A percentile compares a stretch with the other conserved stretches of the same genome.
These are phyloP conservation scores for Colletes collaris DNA, from an alignment of 2,888 invertebrate species.

Conservation along the genomic window DNA sequence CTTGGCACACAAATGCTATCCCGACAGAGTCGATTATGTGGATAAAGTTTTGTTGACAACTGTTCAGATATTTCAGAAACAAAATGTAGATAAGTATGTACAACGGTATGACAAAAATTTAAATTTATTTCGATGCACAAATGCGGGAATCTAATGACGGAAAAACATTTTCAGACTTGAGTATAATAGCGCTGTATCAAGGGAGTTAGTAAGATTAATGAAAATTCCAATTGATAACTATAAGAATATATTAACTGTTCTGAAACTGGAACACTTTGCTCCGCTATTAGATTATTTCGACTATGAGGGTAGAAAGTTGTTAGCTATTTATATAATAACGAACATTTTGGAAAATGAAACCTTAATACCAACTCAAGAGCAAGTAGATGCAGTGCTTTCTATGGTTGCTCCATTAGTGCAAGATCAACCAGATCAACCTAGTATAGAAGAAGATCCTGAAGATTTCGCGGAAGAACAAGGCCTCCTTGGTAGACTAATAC, in stretches of 20 bases:
- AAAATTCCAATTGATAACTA: constrained; percentile 98
- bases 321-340: constrained; percentile 94
- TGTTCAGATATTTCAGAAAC: constrained; percentile 93
- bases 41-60: constrained; percentile 97
- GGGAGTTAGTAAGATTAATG: constrained; percentile 95
- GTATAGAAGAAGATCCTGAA: constrained; percentile 90
- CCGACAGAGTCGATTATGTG: constrained; percentile 96
- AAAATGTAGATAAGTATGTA: constrained; percentile 91
- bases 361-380: constrained; percentile 92
- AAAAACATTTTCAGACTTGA: constrained; percentile 85
- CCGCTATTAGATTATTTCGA: constrained; percentile 94
- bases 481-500: constrained; percentile 93
- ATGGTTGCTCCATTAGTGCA: constrained; percentile 94
- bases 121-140: not conserved
- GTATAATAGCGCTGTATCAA: constrained; percentile 92
- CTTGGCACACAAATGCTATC: constrained; percentile 98
- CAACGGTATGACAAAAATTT: not conserved
- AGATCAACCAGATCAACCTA: constrained; percentile 91
- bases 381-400: constrained; percentile 90
- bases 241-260: constrained; percentile 94
- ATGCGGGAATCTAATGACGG: not conserved
- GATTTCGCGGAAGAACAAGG: constrained; percentile 99
- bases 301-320: constrained; percentile 92
- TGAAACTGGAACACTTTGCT: constrained; percentile 94
- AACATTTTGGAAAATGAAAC: constrained; percentile 96